These are phyloP conservation scores for Aculops lycopersici DNA, from an alignment of 1,140 invertebrate genomes.

Conservation along the genomic window DNA sequence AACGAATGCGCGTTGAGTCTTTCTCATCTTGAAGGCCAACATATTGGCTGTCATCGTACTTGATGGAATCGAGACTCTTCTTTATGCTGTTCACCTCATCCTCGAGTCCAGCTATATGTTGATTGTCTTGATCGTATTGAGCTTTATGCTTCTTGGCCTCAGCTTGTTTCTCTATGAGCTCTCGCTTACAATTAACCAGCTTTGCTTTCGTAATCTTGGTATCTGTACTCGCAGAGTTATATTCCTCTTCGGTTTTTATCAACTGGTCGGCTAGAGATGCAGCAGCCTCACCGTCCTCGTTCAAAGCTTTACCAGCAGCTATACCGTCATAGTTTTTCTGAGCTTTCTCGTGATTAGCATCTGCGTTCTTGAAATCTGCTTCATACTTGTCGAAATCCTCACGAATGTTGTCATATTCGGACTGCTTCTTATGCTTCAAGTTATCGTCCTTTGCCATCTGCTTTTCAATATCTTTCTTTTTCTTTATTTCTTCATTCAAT, in stretches of 20 bases:
- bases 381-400: slow-evolving; percentile 34
- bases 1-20: background rate
- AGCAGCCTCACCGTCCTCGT: slow-evolving; percentile 41
- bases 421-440: slow-evolving; percentile 20
- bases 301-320: slow-evolving; percentile 39
- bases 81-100: slow-evolving; percentile 23
- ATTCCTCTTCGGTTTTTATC: slow-evolving; percentile 34
- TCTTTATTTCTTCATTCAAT: slow-evolving; percentile 32
- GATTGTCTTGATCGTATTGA: slow-evolving; percentile 33
- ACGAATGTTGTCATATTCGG: slow-evolving; percentile 28
- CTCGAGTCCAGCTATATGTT: slow-evolving; percentile 16
- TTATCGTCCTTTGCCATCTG: slow-evolving; percentile 25
- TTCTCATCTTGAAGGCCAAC: background rate
- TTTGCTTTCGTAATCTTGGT: slow-evolving; percentile 42
- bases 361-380: slow-evolving; percentile 28
- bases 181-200: slow-evolving; percentile 29
- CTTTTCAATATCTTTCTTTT: slow-evolving; percentile 29
- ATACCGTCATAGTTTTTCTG: slow-evolving; percentile 49
- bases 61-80: slow-evolving; percentile 4
- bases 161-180: slow-evolving; percentile 29
- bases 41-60: slow-evolving; percentile 2
- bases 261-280: slow-evolving; percentile 51
- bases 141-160: slow-evolving; percentile 33
- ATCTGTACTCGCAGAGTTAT: slow-evolving; percentile 40
- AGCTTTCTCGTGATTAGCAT: slow-evolving; percentile 30